A percentile compares a stretch with the other conserved stretches of the same genome.
These are phyloP conservation scores for Menidia menidia DNA, from an alignment of 2,797 vertebrate species.

Conservation along the genomic window DNA sequence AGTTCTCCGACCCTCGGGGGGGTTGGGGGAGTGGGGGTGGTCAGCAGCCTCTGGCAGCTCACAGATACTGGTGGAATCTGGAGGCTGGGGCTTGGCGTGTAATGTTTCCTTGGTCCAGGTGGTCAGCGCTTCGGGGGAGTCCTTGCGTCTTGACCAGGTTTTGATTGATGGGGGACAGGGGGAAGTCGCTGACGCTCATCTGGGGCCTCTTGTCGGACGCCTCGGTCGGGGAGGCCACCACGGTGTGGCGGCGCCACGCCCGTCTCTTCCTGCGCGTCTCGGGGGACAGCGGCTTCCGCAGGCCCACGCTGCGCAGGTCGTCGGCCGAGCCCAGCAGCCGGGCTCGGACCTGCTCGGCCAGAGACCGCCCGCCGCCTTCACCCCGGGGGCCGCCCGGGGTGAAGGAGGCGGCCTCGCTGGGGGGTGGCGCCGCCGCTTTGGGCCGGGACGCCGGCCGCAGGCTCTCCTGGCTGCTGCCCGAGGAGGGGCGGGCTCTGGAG, in stretches of 20 bases:
- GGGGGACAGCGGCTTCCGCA: constrained; percentile 89
- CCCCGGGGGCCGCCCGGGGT: constrained; percentile 45
- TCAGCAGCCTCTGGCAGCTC: constrained; percentile 47
- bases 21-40: constrained; percentile 6
- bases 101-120: constrained; percentile 42
- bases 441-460: constrained; percentile 37
- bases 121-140: constrained; percentile 50
- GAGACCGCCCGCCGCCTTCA: constrained; percentile 53
- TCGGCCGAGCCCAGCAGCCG: constrained; percentile 87
- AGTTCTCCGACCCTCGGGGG: constrained; percentile 43
- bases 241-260: constrained; percentile 94
- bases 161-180: constrained; percentile 36
- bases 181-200: constrained; percentile 46
- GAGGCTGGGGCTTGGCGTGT: constrained; percentile 73
- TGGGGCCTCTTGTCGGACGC: constrained; percentile 60
- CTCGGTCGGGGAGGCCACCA: constrained; percentile 89
- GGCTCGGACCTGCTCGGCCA: constrained; percentile 85
- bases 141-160: constrained; percentile 66
- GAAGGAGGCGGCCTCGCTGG: constrained; percentile 73
- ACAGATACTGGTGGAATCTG: constrained; percentile 85
- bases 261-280: constrained; percentile 90
- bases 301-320: constrained; percentile 86
- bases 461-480: constrained; percentile 81
- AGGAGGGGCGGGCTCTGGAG: constrained; percentile 77
- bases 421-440: constrained; percentile 32